Evolutionary conservation across 1,140 invertebrate genomes (phyloP).

Genomic region (Pogonomyrmex barbatus): DNA sequence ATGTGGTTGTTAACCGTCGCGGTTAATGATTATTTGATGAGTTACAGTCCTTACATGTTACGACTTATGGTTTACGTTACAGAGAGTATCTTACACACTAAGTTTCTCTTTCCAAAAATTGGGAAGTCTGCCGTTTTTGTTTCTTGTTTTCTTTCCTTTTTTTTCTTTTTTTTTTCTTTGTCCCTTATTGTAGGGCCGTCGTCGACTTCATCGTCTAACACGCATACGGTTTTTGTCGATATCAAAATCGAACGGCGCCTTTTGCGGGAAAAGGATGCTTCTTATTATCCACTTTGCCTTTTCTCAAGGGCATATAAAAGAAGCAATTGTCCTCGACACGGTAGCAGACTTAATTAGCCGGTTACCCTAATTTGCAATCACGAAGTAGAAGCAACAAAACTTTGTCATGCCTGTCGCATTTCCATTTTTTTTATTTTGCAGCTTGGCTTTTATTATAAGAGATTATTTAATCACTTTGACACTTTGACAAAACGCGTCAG

Average conservation of each 20-base stretch:
- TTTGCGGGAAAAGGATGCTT: constrained; percentile 23
- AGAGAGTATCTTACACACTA: constrained; percentile 69
- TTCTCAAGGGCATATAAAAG: constrained; percentile 37
- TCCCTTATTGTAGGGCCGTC: neutral
- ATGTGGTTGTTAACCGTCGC: constrained; percentile 35
- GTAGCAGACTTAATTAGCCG: constrained; percentile 27
- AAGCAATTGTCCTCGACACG: constrained; percentile 43
- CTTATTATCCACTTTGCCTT: constrained; percentile 4
- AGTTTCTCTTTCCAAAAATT: constrained; percentile 48
- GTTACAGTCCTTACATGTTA: constrained; percentile 67
- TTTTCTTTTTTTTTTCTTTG: neutral
- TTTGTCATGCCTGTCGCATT: constrained; percentile 33
- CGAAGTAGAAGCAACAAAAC: constrained; percentile 58
- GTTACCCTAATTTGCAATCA: constrained; percentile 60
- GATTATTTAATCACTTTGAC: constrained; percentile 45
- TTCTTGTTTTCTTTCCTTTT: neutral
- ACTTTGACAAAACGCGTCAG: constrained; percentile 60
- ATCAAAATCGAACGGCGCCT: constrained; percentile 50
- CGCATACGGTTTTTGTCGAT: constrained; percentile 35
- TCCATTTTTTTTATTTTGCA: constrained; percentile 35
- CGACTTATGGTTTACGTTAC: constrained; percentile 64
- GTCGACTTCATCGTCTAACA: constrained; percentile 14
- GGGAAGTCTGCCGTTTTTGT: constrained; percentile 44
- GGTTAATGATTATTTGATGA: constrained; percentile 64
- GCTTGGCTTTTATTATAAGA: constrained; percentile 44